Conservation (phyloP, 2,888 invertebrate species). For the Entomobrya multifasciata region DNA sequence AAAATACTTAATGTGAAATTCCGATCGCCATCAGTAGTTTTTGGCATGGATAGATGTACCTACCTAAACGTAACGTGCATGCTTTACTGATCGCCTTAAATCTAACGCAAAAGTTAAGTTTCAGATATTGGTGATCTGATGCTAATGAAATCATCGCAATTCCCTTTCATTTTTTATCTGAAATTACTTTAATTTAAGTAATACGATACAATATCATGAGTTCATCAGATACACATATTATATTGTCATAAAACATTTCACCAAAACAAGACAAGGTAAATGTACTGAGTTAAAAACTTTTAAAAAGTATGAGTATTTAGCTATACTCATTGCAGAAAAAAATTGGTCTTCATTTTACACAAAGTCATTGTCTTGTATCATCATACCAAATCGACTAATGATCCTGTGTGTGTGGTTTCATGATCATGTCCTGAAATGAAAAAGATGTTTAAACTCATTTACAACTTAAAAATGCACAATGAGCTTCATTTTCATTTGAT, state of each 20-base stretch:
- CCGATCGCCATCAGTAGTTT: not conserved
- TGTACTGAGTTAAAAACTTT: too few relatives aligned
- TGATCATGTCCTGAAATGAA: conserved; percentile 54
- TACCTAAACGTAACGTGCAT: too few relatives aligned
- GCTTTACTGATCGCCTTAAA: too few relatives aligned
- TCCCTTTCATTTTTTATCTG: conserved; percentile 3
- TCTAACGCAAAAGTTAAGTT: too few relatives aligned
- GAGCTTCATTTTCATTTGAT: conserved; percentile 23
- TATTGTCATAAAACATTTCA: not conserved
- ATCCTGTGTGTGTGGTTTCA: conserved; percentile 58
- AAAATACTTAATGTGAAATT: conserved; percentile 5
- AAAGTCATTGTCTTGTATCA: too few relatives aligned
- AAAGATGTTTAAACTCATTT: conserved; percentile 55
- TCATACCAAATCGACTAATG: conserved; percentile 35
- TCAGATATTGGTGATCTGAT: too few relatives aligned
- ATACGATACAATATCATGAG: not conserved
- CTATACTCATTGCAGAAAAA: conserved; percentile 26
- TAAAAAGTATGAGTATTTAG: too few relatives aligned
- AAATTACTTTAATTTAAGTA: not conserved
- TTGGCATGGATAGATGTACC: not conserved
- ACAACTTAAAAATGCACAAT: conserved; percentile 31
- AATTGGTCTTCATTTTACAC: not conserved
- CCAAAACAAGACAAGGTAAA: conserved; percentile 1
- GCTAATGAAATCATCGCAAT: not conserved
- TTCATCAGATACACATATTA: not conserved